Evolutionary conservation across 1,140 invertebrate genomes (phyloP).

Genomic region (Sweltsa coloradensis): DNA sequence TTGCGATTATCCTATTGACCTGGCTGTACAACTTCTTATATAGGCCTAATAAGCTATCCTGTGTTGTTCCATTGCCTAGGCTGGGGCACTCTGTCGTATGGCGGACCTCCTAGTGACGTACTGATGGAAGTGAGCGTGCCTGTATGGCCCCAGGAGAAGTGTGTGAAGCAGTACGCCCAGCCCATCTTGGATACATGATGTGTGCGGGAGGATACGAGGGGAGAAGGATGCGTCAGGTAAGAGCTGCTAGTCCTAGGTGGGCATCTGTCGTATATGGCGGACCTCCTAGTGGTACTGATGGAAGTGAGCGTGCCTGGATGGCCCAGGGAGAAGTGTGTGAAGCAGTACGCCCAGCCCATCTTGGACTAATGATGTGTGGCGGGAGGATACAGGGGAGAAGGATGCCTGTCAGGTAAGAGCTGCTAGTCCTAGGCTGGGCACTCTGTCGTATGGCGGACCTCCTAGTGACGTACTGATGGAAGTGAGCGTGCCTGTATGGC

Average conservation of each 20-base stretch:
- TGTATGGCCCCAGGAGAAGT: slow-evolving; percentile 61
- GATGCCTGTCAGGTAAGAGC: slow-evolving; percentile 70
- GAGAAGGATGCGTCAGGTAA: slow-evolving; percentile 68
- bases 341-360: slow-evolving; percentile 46
- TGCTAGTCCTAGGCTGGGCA: slow-evolving; percentile 56
- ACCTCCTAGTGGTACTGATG: slow-evolving; percentile 52
- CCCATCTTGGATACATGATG: slow-evolving; percentile 49
- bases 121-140: slow-evolving; percentile 67
- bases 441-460: slow-evolving; percentile 45
- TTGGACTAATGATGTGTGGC: slow-evolving; percentile 59
- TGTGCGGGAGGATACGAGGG: slow-evolving; percentile 60
- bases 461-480: slow-evolving; percentile 57
- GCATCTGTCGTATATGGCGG: slow-evolving; percentile 49
- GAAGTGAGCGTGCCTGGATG: slow-evolving; percentile 71
- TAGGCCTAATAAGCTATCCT: slow-evolving; percentile 2
- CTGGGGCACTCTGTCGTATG: slow-evolving; percentile 50
- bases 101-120: slow-evolving; percentile 50
- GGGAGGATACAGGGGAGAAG: slow-evolving; percentile 47
- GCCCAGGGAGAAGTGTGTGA: slow-evolving; percentile 52
- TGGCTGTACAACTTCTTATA: slow-evolving; percentile 16
- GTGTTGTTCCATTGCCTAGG: slow-evolving; percentile 34
- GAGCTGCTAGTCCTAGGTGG: slow-evolving; percentile 50
- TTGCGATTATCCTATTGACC: too few species aligned
- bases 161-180: slow-evolving; percentile 45
- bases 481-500: slow-evolving; percentile 69